A percentile compares a stretch with the other conserved stretches of the same genome.
These are phyloP conservation scores for Barbus barbus DNA, from an alignment of 2,113 vertebrate species.

Conservation along the genomic window DNA sequence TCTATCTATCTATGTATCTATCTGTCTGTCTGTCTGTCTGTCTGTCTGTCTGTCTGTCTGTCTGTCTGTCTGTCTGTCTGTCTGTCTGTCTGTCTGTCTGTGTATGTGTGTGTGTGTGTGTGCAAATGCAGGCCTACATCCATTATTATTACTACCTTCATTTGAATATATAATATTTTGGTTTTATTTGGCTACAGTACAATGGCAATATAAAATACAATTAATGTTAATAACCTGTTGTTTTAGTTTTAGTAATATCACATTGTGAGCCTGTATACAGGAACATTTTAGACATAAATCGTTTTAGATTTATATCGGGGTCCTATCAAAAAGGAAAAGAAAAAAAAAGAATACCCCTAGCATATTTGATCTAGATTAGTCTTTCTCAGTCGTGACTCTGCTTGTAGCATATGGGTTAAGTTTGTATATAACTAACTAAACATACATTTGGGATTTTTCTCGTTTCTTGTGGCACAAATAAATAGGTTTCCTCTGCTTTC, in stretches of 20 bases:
- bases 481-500: background rate
- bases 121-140: too few species aligned
- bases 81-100: too few species aligned
- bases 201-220: background rate
- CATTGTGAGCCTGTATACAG: background rate
- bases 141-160: background rate
- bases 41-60: too few species aligned
- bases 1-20: too few species aligned
- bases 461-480: background rate
- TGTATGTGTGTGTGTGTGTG: too few species aligned
- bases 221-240: background rate
- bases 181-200: background rate
- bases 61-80: too few species aligned
- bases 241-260: background rate
- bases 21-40: too few species aligned
- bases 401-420: background rate
- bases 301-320: background rate
- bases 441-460: background rate
- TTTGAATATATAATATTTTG: background rate
- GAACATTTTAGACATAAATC: background rate
- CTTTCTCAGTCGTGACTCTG: background rate
- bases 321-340: background rate
- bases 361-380: background rate
- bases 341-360: background rate
- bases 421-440: background rate